These are phyloP conservation scores for Trididemnum clinides DNA, from an alignment of 23 tunicate species.

Conservation along the genomic window DNA sequence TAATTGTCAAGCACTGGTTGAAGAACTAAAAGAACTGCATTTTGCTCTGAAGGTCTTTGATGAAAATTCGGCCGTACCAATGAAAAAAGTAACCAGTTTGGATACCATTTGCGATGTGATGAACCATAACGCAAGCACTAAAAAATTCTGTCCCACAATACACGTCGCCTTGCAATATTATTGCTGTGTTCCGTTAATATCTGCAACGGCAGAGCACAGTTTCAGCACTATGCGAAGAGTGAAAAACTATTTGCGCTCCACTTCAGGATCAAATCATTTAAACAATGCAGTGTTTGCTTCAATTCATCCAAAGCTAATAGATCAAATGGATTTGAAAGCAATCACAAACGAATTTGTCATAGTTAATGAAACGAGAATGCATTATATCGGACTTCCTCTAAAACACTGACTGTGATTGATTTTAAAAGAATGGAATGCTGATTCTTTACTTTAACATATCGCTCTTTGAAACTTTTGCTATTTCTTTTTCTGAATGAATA, in stretches of 20 bases:
- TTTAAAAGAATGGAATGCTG: no score
- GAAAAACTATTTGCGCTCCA: conserved; percentile 30
- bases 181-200: not conserved
- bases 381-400: conserved; percentile 21
- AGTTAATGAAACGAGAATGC: conserved; percentile 16
- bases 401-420: no score
- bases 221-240: no score
- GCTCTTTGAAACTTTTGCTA: no score
- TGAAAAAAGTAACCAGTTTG: conserved; percentile 16
- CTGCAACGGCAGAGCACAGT: no score
- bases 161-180: conserved; percentile 26
- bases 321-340: no score
- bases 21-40: conserved; percentile 20
- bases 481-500: no score
- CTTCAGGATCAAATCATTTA: conserved; percentile 26
- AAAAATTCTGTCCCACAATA: conserved; percentile 24
- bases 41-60: conserved; percentile 16
- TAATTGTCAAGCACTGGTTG: conserved; percentile 33
- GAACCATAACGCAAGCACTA: conserved; percentile 21
- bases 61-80: conserved; percentile 32
- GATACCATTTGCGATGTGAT: conserved; percentile 35
- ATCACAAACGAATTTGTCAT: conserved; percentile 22
- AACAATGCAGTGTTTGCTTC: conserved; percentile 29
- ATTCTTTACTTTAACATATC: no score
- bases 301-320: no score